Base-by-base conservation (phyloP, 1,140 invertebrate species). In the Cyphomyrmex costatus region DNA sequence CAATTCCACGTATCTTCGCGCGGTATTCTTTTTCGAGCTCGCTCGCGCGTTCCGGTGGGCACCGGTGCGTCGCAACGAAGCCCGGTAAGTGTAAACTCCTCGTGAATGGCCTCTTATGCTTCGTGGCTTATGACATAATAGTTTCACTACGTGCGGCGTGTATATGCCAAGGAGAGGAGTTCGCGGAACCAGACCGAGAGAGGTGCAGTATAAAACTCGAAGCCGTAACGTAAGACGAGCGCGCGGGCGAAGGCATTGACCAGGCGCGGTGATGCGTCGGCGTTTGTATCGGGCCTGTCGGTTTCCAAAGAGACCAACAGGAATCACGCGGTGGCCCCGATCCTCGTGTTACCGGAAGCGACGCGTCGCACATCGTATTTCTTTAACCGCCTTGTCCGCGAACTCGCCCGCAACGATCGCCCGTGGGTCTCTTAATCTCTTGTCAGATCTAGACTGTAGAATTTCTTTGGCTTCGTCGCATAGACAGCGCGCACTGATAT, bases 91-190 rank as follows among this genome's bases (percentile, higher is more conserved):
- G 60, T 77, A 74, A 89, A 88, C 66, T 89, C 60, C 63, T 86
- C 88, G 76, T 83, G 84, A 89, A 89, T 86, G 88, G 87, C 88
- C 87, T 89, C 88, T 68, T 77, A 51, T 77, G 60, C 87, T 89
- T 84, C 77, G 86, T 89, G 74, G 89, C 89, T 91, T 91, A 89
- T 93, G 90, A 93, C 92, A 93, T 92, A 93, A 93, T 91, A 90
- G 88, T 88, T 92, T 92, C 63, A 53, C 30, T 92, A 89, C 74
- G 86, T 84, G 86, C 74, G 82, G 63, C 42, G 87, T 63, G 85
- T 60, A 76, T 49, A 84, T 7, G 51, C 14, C 51, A 53, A 8
- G 27, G 12, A 19, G 36, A 14, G 30, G 21, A 76, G 33, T 27
- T 24, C 21, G 63, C 36, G 42, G 70, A 30, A 36, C 33, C 53